Conservation (phyloP, 2,888 invertebrate species). For the Lacanobia oleracea region DNA sequence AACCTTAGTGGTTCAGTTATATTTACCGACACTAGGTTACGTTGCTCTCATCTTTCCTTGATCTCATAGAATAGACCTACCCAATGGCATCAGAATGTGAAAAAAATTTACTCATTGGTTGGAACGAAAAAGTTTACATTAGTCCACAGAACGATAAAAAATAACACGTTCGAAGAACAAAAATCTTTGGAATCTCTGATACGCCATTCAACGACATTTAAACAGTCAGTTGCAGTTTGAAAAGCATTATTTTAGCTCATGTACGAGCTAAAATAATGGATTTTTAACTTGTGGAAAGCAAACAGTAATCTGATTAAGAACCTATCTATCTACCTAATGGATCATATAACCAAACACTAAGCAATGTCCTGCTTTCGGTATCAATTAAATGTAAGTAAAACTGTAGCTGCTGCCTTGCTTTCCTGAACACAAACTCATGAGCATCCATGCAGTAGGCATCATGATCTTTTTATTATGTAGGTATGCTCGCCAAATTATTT, state of each 20-base stretch:
- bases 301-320: neutral
- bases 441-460: neutral
- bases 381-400: slow-evolving; percentile 29
- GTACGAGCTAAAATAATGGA: slow-evolving; percentile 1
- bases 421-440: neutral
- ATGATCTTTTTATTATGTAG: neutral
- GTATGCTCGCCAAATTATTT: slow-evolving; percentile 1
- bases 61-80: slow-evolving; percentile 40
- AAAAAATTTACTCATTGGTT: slow-evolving; percentile 69
- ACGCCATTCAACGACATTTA: neutral
- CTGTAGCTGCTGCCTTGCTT: neutral
- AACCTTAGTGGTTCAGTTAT: no score
- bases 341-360: slow-evolving; percentile 59
- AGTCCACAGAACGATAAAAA: neutral
- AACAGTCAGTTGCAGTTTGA: slow-evolving; percentile 34
- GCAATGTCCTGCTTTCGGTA: slow-evolving; percentile 57
- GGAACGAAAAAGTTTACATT: slow-evolving; percentile 21
- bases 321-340: slow-evolving; percentile 5
- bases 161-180: slow-evolving; percentile 58
- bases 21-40: no score
- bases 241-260: slow-evolving; percentile 29
- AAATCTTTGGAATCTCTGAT: slow-evolving; percentile 21
- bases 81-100: slow-evolving; percentile 86
- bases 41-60: slow-evolving; percentile 59
- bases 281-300: neutral